Base-by-base conservation (phyloP, 2,888 invertebrate species). In the Leucozona laternaria region DNA sequence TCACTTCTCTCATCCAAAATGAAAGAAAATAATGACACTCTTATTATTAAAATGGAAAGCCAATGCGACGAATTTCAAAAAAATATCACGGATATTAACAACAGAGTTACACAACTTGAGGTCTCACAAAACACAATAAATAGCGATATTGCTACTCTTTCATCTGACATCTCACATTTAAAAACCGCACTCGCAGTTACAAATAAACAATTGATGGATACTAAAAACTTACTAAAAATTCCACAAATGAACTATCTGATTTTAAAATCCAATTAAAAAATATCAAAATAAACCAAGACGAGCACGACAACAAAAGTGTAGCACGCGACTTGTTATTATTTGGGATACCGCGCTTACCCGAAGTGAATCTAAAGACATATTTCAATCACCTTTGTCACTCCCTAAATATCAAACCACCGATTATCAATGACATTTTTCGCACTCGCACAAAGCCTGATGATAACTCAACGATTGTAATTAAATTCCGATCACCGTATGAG, bases 61-160 rank as follows among this genome's bases (percentile, higher is more conserved):
- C 45, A 64, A n/a, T 45, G 45, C n/a, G 25, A 25, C 17, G 64
- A 64, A 45, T 25, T 37, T 64, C 43, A 28, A 25, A 40, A 62
- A 62, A 62, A 45, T 45, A 17, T 45, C 8, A 17, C 17, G 8
- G 45, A 45, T 1, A 45, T 45, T 10, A 45, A 45, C 8, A 45
- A 8, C 17, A 17, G 45, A 45, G 45, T 45, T 17, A 5, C 22
- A 25, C 15, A 53, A 53, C 13, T 22, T 25, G 37, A 37, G 37
- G 10, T 37, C 2, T 37, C 37, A 37, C 37, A 37, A 37, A 11
- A 3, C 10, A 37, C 37, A 37, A 37, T 37, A 37, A 37, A 37
- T 11, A 11, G 37, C 2, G 37, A 37, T 37, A 37, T 37, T 11
- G 1, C 11, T 11, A 11, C 11, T 11, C 37, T 37, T 10, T 1